These are phyloP conservation scores for Craseonycteris thonglongyai DNA, from an alignment of 2,113 vertebrate genomes.

Conservation along the genomic window DNA sequence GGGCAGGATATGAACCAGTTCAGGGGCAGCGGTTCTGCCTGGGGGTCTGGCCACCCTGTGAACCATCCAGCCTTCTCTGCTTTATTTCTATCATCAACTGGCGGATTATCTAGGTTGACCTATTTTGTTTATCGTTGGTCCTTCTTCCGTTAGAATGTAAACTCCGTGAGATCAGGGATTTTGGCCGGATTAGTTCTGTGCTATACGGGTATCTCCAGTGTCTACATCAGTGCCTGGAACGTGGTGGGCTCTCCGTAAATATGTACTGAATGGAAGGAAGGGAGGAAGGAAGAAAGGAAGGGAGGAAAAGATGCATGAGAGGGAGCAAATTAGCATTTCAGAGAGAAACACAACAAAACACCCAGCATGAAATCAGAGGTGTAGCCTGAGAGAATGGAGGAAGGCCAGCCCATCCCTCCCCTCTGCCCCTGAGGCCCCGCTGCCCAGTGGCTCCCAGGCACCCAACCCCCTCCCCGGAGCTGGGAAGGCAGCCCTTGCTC, in stretches of 20 bases:
- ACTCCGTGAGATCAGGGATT: not conserved
- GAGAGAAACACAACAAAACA: not conserved
- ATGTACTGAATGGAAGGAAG: rapidly evolving
- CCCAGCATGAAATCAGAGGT: not conserved
- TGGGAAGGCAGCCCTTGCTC: rapidly evolving
- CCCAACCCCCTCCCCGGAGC: not conserved
- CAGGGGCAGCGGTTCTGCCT: rapidly evolving
- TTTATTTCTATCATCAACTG: not conserved
- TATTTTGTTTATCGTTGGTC: not conserved
- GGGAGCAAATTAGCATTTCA: rapidly evolving
- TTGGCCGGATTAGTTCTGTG: not conserved
- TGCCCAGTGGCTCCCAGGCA: rapidly evolving
- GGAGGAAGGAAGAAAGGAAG: too few relatives aligned
- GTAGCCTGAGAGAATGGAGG: too few relatives aligned
- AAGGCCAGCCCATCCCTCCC: not conserved
- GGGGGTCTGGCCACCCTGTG: rapidly evolving
- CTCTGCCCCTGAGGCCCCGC: not conserved
- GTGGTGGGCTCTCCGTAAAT: not conserved
- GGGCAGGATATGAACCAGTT: rapidly evolving
- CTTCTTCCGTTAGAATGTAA: not conserved
- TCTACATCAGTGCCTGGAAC: not conserved
- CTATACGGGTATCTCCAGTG: not conserved
- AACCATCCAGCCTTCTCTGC: not conserved
- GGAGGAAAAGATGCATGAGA: rapidly evolving
- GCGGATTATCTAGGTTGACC: not conserved